Conservation (phyloP, 1,140 invertebrate genomes). For the Drosophila nasuta region DNA sequence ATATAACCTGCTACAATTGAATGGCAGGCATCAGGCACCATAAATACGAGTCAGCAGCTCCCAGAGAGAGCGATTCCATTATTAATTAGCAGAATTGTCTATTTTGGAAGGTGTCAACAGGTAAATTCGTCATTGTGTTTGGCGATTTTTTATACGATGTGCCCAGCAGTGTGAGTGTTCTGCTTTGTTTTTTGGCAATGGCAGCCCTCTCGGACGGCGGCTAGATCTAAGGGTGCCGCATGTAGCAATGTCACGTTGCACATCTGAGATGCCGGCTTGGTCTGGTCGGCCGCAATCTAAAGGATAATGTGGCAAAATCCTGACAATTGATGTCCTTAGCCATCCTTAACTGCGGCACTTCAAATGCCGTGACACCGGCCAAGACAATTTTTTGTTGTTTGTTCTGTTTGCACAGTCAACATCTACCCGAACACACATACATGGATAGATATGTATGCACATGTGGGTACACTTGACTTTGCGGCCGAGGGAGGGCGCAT, state of each 20-base stretch:
- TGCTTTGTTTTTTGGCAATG: constrained; percentile 68
- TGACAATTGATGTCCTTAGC: constrained; percentile 73
- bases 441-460: background rate
- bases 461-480: constrained; percentile 59
- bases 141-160: constrained; percentile 44
- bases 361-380: constrained; percentile 52
- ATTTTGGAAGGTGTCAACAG: constrained; percentile 78
- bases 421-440: constrained; percentile 3
- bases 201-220: constrained; percentile 40
- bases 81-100: constrained; percentile 77
- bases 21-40: constrained; percentile 34
- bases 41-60: constrained; percentile 24
- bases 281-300: constrained; percentile 59
- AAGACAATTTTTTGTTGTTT: constrained; percentile 49
- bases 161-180: constrained; percentile 17
- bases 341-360: constrained; percentile 57
- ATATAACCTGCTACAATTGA: constrained; percentile 73
- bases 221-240: constrained; percentile 58
- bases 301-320: constrained; percentile 83
- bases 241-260: constrained; percentile 78
- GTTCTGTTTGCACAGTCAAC: constrained; percentile 60
- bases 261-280: constrained; percentile 60
- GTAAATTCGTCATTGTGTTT: constrained; percentile 75
- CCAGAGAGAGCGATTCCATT: constrained; percentile 46
- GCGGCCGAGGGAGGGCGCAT: constrained; percentile 56